phyloP scores from a whole-genome alignment of 2,113 vertebrate genomes.

The Apaloderma vittatum region DNA sequence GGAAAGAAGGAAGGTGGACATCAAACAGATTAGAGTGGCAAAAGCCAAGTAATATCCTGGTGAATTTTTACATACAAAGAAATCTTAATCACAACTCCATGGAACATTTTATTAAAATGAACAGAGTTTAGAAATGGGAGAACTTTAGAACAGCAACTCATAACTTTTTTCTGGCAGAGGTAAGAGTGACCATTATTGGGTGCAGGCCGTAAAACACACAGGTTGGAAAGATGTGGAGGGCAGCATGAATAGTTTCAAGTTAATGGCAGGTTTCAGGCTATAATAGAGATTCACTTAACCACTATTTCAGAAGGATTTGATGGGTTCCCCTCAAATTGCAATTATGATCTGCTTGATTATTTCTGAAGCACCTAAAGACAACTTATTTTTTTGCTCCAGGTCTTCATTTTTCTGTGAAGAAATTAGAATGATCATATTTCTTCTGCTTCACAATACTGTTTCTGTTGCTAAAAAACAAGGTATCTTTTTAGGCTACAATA shows the following conservation, averaged over 20 bases:
- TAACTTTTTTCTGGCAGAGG: background rate
- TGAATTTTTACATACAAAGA: background rate
- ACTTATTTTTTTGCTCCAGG: background rate
- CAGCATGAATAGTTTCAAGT: background rate
- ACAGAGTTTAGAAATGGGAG: background rate
- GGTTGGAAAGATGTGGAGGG: background rate
- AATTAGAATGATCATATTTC: background rate
- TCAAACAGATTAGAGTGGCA: background rate
- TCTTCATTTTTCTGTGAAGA: background rate
- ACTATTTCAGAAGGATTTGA: background rate
- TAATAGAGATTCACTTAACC: background rate
- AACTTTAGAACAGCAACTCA: background rate
- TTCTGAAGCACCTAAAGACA: background rate
- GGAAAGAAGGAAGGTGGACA: conserved; percentile 8
- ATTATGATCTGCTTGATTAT: background rate
- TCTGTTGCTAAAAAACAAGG: background rate
- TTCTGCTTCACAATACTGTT: background rate
- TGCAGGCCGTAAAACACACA: background rate
- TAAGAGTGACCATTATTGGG: background rate
- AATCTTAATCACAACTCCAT: background rate
- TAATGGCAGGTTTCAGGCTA: background rate
- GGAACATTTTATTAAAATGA: background rate
- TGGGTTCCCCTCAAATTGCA: background rate
- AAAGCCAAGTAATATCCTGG: background rate
- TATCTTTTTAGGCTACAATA: background rate